Conservation (phyloP, 2,113 vertebrate species). For the Pterocles burchelli region DNA sequence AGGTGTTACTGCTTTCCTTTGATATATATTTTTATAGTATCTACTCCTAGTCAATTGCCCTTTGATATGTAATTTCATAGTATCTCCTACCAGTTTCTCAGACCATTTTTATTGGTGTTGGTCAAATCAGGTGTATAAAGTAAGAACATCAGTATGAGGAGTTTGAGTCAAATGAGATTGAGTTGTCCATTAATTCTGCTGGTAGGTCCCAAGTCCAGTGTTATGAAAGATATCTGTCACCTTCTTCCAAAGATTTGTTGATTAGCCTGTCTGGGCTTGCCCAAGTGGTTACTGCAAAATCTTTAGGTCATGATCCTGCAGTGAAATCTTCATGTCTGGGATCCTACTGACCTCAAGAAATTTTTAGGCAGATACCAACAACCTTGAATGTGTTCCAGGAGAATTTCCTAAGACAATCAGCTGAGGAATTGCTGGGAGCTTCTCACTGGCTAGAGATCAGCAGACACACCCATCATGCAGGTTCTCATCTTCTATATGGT, state of each 20-base stretch:
- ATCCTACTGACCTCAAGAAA: neutral
- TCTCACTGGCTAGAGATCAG: neutral
- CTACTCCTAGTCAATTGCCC: neutral
- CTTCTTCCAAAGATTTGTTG: neutral
- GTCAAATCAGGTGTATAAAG: neutral
- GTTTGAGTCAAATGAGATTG: neutral
- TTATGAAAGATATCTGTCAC: neutral
- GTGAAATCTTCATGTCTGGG: neutral
- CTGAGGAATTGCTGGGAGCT: neutral
- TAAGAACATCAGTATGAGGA: neutral
- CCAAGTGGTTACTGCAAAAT: neutral
- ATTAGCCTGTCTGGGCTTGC: neutral
- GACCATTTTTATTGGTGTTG: neutral
- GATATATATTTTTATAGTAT: constrained; percentile 30
- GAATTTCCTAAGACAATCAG: neutral
- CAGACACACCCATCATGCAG: neutral
- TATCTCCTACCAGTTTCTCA: neutral
- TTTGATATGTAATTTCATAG: constrained; percentile 26
- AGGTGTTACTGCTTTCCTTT: constrained; percentile 5
- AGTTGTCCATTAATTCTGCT: neutral
- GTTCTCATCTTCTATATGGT: neutral
- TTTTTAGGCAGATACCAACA: neutral
- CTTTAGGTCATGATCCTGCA: neutral
- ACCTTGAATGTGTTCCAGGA: neutral
- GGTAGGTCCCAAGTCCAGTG: neutral